phyloP scores from a whole-genome alignment of 2,888 invertebrate species.

The Drosophila prolongata region DNA sequence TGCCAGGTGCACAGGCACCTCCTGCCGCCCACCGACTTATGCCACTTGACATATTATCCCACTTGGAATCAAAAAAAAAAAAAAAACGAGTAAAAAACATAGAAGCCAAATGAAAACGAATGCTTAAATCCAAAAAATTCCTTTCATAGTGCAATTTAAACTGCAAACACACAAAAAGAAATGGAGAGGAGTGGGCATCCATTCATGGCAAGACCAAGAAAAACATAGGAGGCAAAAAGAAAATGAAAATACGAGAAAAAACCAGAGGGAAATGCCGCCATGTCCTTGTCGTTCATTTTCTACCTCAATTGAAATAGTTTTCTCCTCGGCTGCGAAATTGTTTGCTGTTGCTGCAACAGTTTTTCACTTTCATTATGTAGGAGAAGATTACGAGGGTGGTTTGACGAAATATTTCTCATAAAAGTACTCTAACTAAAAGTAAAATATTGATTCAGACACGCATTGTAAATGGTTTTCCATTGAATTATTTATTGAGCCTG shows the following conservation, averaged over 20 bases:
- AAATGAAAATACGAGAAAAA: slow-evolving; percentile 23
- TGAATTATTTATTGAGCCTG: too few species aligned
- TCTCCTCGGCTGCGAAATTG: slow-evolving; percentile 59
- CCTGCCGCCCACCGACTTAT: slow-evolving; percentile 50
- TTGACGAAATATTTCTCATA: neutral
- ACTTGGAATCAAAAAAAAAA: slow-evolving; percentile 25
- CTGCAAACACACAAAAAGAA: slow-evolving; percentile 59
- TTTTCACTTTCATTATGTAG: slow-evolving; percentile 72
- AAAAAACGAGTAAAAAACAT: slow-evolving; percentile 9
- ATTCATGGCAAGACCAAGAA: slow-evolving; percentile 39
- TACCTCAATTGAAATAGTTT: slow-evolving; percentile 78
- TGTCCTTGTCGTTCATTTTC: slow-evolving; percentile 75
- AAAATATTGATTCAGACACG: neutral
- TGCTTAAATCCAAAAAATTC: slow-evolving; percentile 63
- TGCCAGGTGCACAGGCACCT: slow-evolving; percentile 51
- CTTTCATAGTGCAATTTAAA: slow-evolving; percentile 73
- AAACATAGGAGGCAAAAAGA: slow-evolving; percentile 30
- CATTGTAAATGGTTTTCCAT: too few species aligned
- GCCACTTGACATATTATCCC: slow-evolving; percentile 66
- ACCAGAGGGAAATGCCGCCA: slow-evolving; percentile 55
- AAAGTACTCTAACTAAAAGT: neutral
- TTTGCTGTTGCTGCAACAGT: slow-evolving; percentile 59
- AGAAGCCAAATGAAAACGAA: slow-evolving; percentile 61
- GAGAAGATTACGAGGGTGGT: slow-evolving; percentile 49
- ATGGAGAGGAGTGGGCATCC: slow-evolving; percentile 20